phyloP scores from a whole-genome alignment of 2,797 vertebrate genomes.

The Tiaroga cobitis region DNA sequence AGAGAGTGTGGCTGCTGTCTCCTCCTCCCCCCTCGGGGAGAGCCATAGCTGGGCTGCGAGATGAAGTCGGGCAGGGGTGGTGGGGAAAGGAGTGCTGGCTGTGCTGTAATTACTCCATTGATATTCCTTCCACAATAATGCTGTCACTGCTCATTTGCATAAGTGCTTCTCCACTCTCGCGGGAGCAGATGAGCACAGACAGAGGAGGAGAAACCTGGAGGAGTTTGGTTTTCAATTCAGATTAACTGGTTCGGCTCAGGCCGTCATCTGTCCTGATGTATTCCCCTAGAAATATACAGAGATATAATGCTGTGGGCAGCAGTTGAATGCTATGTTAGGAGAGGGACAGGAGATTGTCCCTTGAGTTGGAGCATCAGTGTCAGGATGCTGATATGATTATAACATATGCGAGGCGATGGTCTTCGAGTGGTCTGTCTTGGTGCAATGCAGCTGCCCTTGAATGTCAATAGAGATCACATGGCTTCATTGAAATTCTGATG shows the following conservation, averaged over 20 bases:
- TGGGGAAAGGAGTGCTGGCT: conserved; percentile 85
- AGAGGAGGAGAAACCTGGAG: conserved; percentile 85
- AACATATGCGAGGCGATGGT: conserved; percentile 19
- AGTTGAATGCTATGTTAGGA: conserved; percentile 5
- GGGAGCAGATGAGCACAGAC: conserved; percentile 85
- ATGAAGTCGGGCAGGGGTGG: conserved; percentile 85
- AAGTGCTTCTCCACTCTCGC: conserved; percentile 75
- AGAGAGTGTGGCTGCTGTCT: conserved; percentile 91
- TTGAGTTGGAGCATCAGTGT: conserved; percentile 8
- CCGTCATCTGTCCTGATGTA: conserved; percentile 39
- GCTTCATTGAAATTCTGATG: conserved; percentile 2
- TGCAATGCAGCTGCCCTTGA: background rate
- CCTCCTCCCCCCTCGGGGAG: conserved; percentile 78
- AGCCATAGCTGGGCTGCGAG: conserved; percentile 90
- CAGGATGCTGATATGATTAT: conserved; percentile 24
- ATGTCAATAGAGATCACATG: background rate
- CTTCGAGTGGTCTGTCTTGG: background rate
- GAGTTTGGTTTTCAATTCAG: conserved; percentile 66
- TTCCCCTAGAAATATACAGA: conserved; percentile 5
- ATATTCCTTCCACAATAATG: conserved; percentile 99
- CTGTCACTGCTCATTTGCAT: conserved; percentile 99
- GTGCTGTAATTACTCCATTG: conserved; percentile 99
- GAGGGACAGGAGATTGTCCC: background rate
- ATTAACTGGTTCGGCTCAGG: conserved; percentile 20
- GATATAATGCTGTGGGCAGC: conserved; percentile 9